Conservation (phyloP, 30 jellyfish, hydroid and myxozoan species). For the Aurelia sp. region DNA sequence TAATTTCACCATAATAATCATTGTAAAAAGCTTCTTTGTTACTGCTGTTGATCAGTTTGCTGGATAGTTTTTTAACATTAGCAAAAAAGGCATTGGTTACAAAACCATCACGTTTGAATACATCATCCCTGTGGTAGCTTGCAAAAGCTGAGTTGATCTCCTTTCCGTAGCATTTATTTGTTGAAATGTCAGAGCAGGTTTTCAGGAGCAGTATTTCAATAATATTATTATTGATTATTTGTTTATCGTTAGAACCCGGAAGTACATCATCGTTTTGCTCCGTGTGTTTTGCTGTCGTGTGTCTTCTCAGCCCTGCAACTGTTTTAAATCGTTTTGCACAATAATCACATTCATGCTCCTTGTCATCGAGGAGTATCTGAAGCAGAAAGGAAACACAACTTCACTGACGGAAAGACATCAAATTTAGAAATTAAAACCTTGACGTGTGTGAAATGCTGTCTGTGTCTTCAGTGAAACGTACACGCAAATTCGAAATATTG, state of each 20-base stretch:
- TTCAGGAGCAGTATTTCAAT: background rate
- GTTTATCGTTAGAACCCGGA: background rate
- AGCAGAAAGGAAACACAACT: background rate
- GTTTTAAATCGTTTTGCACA: slow-evolving; percentile 44
- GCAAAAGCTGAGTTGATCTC: no score
- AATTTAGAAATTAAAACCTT: no score
- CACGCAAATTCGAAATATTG: no score
- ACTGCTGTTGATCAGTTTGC: slow-evolving; percentile 45
- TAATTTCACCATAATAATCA: slow-evolving; percentile 21
- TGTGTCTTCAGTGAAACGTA: no score
- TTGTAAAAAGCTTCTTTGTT: slow-evolving; percentile 26
- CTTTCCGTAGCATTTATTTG: no score
- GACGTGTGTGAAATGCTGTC: no score
- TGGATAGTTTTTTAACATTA: slow-evolving; percentile 21
- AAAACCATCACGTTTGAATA: slow-evolving; percentile 56
- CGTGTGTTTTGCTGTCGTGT: slow-evolving; percentile 23
- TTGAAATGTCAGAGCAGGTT: background rate
- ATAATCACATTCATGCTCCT: slow-evolving; percentile 15
- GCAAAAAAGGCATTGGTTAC: slow-evolving; percentile 38
- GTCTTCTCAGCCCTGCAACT: slow-evolving; percentile 35
- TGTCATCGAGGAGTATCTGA: no score
- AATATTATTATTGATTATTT: no score
- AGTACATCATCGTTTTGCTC: slow-evolving; percentile 10
- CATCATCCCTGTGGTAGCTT: no score
- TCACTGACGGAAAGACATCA: background rate